Base-by-base conservation (phyloP, 2,113 vertebrate species). In the Poeciliopsis prolifica region DNA sequence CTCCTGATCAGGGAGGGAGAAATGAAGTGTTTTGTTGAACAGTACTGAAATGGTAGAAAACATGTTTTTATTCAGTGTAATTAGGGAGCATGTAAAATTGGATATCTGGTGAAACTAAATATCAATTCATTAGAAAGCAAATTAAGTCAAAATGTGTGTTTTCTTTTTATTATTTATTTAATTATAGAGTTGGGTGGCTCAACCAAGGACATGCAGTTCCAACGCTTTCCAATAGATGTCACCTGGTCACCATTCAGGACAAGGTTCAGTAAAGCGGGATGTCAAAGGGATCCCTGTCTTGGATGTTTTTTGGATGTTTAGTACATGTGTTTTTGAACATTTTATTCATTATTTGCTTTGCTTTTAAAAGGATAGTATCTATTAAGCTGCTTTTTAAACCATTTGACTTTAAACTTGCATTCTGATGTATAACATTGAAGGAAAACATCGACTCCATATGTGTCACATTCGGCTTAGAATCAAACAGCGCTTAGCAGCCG, bases 211-310 rank as follows among this genome's bases (percentile, higher is more conserved):
- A 5, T 61, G 83, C 74, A 85, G 79, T 86, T 88, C 9, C 12
- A 14, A 6, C 15, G 14, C 30, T 69, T 13, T 22, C 81, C 93
- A 87, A 44, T 33, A 91, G 93, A 77, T 90, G 92, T 79, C 89
- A 60, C 51, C 24, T 1, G 78, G 14, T 71, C 74, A 24, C 75
- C 65, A 78, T 60, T 2, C 35, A 77, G n/a, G 22, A 64, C 9
- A 44, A 58, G 67, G 14, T 40, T 33, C n/a, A 44, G 17, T 11
- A 10, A 37, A 14, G 0, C 33, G 26, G 17, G 22, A 29, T 35
- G 24, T 17, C n/a, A n/a, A 68, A 3, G 11, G 0, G 0, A 28
- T 33, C 37, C 75, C 12, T 54, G 31, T 70, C 13, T 24, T 54
- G 24, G n/a, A 61, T 58, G 30, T 64, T 76, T 63, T 63, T 48